These are phyloP conservation scores for Microchrysa polita DNA, from an alignment of 2,888 invertebrate species.

Conservation along the genomic window DNA sequence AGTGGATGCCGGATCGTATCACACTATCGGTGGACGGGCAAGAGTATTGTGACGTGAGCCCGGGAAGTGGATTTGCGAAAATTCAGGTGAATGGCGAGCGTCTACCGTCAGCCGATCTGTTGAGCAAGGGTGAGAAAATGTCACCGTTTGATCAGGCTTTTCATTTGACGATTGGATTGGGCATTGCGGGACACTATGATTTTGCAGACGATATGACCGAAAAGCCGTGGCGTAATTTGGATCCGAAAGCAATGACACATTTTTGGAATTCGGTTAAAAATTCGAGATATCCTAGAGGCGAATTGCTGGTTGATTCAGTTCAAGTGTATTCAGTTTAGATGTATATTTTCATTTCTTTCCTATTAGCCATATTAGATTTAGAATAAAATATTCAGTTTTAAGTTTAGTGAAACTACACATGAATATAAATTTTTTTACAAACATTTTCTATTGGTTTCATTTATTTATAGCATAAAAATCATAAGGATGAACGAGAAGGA, in stretches of 20 bases:
- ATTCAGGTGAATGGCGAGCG: constrained; percentile 51
- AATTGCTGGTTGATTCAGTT: constrained; percentile 59
- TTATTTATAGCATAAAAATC: too few species aligned
- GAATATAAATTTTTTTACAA: too few species aligned
- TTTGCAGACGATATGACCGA: constrained; percentile 69
- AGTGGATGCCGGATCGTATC: constrained; percentile 68
- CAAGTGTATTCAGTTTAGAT: constrained; percentile 56
- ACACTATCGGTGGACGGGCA: constrained; percentile 66
- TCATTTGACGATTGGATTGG: constrained; percentile 80
- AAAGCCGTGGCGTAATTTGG: constrained; percentile 81
- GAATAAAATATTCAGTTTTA: constrained; percentile 59
- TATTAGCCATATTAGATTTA: too few species aligned
- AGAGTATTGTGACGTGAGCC: constrained; percentile 66
- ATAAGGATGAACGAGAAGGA: too few species aligned
- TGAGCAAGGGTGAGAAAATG: constrained; percentile 68
- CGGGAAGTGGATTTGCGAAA: constrained; percentile 55
- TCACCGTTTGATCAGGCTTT: constrained; percentile 82
- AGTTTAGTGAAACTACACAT: constrained; percentile 80
- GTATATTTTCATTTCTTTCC: background rate
- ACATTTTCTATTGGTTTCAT: constrained; percentile 79
- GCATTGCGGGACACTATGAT: constrained; percentile 78
- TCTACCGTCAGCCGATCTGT: constrained; percentile 61
- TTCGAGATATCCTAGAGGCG: constrained; percentile 66
- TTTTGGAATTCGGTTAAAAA: constrained; percentile 75
- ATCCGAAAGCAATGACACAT: constrained; percentile 71